A percentile compares a stretch with the other conserved stretches of the same genome.
These are phyloP conservation scores for Phoenicopterus ruber DNA, from an alignment of 2,113 vertebrate genomes.

Conservation along the genomic window DNA sequence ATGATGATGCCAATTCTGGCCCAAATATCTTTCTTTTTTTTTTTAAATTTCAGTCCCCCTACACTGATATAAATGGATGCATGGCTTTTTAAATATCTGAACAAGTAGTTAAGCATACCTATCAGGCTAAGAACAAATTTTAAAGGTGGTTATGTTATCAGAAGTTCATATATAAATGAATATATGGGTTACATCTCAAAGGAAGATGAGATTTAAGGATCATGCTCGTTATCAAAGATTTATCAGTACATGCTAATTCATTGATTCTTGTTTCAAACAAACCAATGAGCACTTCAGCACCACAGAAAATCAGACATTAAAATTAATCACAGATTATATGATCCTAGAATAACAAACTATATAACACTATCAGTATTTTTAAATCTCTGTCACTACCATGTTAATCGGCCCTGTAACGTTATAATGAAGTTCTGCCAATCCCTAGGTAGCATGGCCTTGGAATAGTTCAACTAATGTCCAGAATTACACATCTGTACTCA, in stretches of 20 bases:
- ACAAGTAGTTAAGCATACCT: neutral
- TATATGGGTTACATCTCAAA: neutral
- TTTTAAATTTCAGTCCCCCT: neutral
- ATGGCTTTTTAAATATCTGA: neutral
- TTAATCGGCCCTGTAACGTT: neutral
- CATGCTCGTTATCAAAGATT: neutral
- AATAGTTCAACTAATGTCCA: neutral
- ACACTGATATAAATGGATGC: neutral
- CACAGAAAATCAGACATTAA: neutral
- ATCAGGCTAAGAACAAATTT: neutral
- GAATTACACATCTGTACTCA: neutral
- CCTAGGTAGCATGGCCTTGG: neutral
- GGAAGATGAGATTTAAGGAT: neutral
- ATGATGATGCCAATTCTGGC: neutral
- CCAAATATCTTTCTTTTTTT: neutral
- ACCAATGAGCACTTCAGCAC: neutral
- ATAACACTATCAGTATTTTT: neutral
- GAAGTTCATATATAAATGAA: neutral
- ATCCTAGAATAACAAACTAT: neutral
- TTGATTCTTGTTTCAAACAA: neutral
- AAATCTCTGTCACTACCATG: neutral
- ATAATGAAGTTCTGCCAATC: neutral
- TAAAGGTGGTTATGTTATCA: neutral
- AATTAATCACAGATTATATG: neutral
- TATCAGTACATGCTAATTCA: neutral